phyloP scores from a whole-genome alignment of 2,888 invertebrate species.

The Euzetes globulus region DNA sequence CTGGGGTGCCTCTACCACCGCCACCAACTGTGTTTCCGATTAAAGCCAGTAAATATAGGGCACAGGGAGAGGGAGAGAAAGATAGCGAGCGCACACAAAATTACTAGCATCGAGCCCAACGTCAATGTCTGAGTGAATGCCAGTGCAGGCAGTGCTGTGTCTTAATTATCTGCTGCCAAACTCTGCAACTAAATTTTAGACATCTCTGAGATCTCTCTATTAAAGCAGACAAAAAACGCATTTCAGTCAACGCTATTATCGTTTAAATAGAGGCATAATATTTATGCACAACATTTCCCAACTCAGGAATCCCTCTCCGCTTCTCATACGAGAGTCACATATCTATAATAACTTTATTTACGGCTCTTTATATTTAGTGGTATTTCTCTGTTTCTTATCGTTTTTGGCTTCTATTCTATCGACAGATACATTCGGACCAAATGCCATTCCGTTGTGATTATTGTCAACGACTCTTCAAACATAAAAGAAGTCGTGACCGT shows the following conservation, averaged over 20 bases:
- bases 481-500: conserved; percentile 84
- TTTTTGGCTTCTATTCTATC: neutral
- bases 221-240: conserved; percentile 3
- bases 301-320: neutral
- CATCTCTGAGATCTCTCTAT: conserved; percentile 24
- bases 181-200: conserved; percentile 19
- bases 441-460: conserved; percentile 60
- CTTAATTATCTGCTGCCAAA: conserved; percentile 29
- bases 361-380: conserved; percentile 5
- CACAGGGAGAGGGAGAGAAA: neutral
- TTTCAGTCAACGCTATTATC: conserved; percentile 20
- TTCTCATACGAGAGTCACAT: neutral
- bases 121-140: conserved; percentile 17
- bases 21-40: conserved; percentile 32
- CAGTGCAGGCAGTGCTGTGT: neutral
- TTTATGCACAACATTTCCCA: conserved; percentile 20
- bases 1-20: conserved; percentile 32
- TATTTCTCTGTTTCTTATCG: neutral
- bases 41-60: conserved; percentile 30
- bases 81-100: conserved; percentile 6
- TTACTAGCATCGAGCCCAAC: conserved; percentile 23
- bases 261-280: conserved; percentile 18
- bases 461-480: conserved; percentile 85
- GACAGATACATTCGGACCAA: conserved; percentile 79
- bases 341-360: conserved; percentile 23